A percentile compares a stretch with the other conserved stretches of the same genome.
Conservation (phyloP, 2,113 vertebrate genomes). For the Isichthys henryi region DNA sequence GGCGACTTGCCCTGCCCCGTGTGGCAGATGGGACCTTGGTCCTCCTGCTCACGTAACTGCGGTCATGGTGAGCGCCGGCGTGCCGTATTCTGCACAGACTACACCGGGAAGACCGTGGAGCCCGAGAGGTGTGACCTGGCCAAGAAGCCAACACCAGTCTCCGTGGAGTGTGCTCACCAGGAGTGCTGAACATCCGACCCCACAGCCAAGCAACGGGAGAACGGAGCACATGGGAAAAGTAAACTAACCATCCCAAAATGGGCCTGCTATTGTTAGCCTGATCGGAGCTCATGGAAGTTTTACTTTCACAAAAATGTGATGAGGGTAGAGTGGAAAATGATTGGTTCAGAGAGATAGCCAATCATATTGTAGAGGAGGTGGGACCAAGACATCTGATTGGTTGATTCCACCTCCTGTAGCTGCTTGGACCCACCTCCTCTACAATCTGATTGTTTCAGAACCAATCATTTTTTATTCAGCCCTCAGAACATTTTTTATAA, state of each 20-base stretch:
- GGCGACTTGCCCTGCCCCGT: conserved; percentile 74
- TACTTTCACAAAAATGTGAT: too few species aligned
- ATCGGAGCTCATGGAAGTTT: conserved; percentile 27
- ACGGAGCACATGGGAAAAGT: conserved; percentile 34
- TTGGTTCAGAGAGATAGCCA: too few species aligned
- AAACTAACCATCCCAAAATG: conserved; percentile 43
- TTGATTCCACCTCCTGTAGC: too few species aligned
- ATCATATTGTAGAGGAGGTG: too few species aligned
- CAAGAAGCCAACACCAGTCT: conserved; percentile 48
- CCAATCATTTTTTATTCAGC: too few species aligned
- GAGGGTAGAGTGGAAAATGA: too few species aligned
- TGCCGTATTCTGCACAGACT: conserved; percentile 66
- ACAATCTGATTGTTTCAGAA: too few species aligned
- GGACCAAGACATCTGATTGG: too few species aligned
- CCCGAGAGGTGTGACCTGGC: conserved; percentile 60
- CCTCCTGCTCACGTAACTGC: conserved; percentile 71
- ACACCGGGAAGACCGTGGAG: conserved; percentile 56
- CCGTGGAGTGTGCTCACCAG: conserved; percentile 51
- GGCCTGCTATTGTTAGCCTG: conserved; percentile 26
- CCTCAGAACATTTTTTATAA: too few species aligned
- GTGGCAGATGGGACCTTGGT: conserved; percentile 74
- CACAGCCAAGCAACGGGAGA: not conserved
- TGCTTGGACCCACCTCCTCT: too few species aligned
- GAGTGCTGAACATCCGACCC: conserved; percentile 58
- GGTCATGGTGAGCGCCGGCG: conserved; percentile 64